Evolutionary conservation across 92 coral and sea anemone species (phyloP).

Genomic region (Palythoa caribaeorum): DNA sequence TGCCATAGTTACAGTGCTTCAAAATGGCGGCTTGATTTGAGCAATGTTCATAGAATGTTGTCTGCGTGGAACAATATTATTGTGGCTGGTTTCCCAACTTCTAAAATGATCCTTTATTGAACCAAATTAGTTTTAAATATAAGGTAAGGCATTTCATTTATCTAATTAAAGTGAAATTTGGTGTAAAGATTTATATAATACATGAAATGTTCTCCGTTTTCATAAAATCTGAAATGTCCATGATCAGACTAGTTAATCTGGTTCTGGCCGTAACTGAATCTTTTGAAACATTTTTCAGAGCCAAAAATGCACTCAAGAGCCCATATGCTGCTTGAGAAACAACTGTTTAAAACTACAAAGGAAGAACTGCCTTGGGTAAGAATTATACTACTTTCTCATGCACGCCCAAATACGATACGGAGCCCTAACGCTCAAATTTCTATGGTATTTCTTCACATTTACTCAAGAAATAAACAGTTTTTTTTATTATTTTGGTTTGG

Average conservation of each 20-base stretch:
- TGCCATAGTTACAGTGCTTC: constrained; percentile 22
- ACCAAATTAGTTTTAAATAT: not conserved
- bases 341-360: constrained; percentile 83
- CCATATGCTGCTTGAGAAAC: constrained; percentile 91
- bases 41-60: not conserved
- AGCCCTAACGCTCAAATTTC: too few relatives aligned
- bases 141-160: not conserved
- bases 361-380: constrained; percentile 89
- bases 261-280: not conserved
- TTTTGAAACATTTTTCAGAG: not conserved
- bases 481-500: too few relatives aligned
- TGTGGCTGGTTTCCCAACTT: not conserved
- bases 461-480: too few relatives aligned
- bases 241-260: not conserved
- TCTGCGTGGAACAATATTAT: not conserved
- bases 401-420: too few relatives aligned
- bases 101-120: not conserved
- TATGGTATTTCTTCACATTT: too few relatives aligned
- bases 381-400: not conserved
- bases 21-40: constrained; percentile 31
- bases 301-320: constrained; percentile 92
- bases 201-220: not conserved
- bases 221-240: too few relatives aligned
- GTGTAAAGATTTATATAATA: not conserved
- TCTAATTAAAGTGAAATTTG: not conserved